Percentiles rank a stretch among this genome's conserved stretches.
Conservation (phyloP, 2,888 invertebrate species). For the Xylophagus ater region DNA sequence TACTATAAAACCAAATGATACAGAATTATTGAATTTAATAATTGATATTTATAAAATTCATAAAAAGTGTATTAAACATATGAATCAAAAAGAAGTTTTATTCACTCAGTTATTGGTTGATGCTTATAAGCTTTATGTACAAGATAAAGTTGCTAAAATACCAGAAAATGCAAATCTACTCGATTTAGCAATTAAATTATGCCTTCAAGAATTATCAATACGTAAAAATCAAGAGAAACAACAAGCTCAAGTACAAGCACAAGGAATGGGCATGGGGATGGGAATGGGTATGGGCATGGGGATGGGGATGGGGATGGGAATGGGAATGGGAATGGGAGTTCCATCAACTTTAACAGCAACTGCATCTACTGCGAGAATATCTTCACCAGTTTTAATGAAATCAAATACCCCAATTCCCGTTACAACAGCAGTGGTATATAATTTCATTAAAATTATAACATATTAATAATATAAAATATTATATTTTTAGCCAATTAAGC, state of each 20-base stretch:
- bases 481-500: slow-evolving; percentile 19
- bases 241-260: no score
- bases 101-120: slow-evolving; percentile 57
- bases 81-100: slow-evolving; percentile 39
- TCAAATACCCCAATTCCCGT: no score
- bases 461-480: no score
- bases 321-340: no score
- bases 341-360: slow-evolving; percentile 5
- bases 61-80: slow-evolving; percentile 54
- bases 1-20: slow-evolving; percentile 42
- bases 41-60: slow-evolving; percentile 55
- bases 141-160: slow-evolving; percentile 44
- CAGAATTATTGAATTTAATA: slow-evolving; percentile 43
- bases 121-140: slow-evolving; percentile 53
- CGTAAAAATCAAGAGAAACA: slow-evolving; percentile 45
- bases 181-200: slow-evolving; percentile 59
- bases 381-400: no score
- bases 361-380: background rate
- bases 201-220: slow-evolving; percentile 49
- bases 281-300: no score
- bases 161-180: slow-evolving; percentile 51
- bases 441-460: no score
- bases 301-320: no score
- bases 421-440: no score
- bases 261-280: no score